These are phyloP conservation scores for Hippoglossus stenolepis DNA, from an alignment of 2,113 vertebrate genomes.

Conservation along the genomic window DNA sequence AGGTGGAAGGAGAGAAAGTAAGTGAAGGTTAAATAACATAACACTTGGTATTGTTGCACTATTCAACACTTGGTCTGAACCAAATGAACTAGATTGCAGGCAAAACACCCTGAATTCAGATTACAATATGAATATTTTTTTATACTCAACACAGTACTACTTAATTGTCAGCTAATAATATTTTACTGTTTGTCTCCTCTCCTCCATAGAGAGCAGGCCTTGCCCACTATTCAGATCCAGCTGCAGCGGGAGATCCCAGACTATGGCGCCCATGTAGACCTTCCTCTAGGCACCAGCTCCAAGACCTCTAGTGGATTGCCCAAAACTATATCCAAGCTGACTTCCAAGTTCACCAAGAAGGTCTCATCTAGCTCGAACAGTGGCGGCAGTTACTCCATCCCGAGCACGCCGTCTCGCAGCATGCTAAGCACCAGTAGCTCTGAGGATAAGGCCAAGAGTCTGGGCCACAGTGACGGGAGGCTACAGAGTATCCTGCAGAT, in stretches of 20 bases:
- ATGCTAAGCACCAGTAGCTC: slow-evolving; percentile 83
- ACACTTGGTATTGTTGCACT: no score
- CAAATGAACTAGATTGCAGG: no score
- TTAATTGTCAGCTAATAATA: not conserved
- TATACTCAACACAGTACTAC: not conserved
- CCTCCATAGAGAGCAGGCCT: slow-evolving; percentile 89
- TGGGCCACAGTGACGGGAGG: slow-evolving; percentile 81
- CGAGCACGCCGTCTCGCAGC: slow-evolving; percentile 91
- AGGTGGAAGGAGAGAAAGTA: slow-evolving; percentile 96
- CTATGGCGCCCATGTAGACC: slow-evolving; percentile 86
- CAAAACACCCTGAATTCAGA: no score
- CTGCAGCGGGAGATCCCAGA: slow-evolving; percentile 91
- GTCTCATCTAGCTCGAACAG: slow-evolving; percentile 86
- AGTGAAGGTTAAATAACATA: slow-evolving; percentile 37
- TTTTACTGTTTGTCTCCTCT: not conserved
- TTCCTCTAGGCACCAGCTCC: slow-evolving; percentile 88
- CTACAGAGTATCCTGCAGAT: slow-evolving; percentile 90
- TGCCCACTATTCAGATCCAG: slow-evolving; percentile 98
- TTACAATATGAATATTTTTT: not conserved
- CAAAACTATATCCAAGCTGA: slow-evolving; percentile 97
- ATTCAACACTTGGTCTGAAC: no score
- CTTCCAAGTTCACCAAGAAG: slow-evolving; percentile 98
- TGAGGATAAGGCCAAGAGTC: slow-evolving; percentile 90
- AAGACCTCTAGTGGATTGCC: slow-evolving; percentile 94
- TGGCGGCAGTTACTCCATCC: slow-evolving; percentile 92